phyloP scores from a whole-genome alignment of 2,888 invertebrate genomes.

The Cryptus armator region DNA sequence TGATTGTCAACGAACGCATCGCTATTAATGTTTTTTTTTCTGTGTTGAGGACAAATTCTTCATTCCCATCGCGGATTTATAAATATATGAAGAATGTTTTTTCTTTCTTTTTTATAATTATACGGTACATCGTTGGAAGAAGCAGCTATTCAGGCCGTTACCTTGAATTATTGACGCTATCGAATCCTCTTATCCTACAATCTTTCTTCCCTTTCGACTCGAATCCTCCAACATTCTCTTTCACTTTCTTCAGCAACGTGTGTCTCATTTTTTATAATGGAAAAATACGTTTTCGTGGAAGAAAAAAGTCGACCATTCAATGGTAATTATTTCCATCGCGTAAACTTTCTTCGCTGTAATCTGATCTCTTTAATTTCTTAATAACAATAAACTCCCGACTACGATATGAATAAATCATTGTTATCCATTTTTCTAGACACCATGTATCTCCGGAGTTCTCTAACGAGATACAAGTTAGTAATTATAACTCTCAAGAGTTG shows the following conservation, averaged over 20 bases:
- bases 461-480: not conserved
- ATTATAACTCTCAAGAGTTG: constrained; percentile 14
- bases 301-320: not conserved
- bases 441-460: not conserved
- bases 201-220: constrained; percentile 3
- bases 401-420: not conserved
- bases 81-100: not conserved
- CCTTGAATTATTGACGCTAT: constrained; percentile 5
- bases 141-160: constrained; percentile 5
- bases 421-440: not conserved
- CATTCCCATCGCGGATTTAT: not conserved
- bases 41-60: not conserved
- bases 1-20: not conserved
- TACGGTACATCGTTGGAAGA: not conserved
- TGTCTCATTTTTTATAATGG: not conserved
- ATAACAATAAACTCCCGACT: not conserved
- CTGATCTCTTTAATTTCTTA: not conserved
- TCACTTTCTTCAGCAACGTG: not conserved
- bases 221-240: not conserved
- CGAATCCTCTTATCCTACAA: constrained; percentile 5
- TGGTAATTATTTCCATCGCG: not conserved
- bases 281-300: not conserved
- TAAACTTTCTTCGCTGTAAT: constrained; percentile 3
- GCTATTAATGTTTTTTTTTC: not conserved
- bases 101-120: not conserved